Conservation (phyloP, 2,797 vertebrate species). For the Potorous gilbertii region DNA sequence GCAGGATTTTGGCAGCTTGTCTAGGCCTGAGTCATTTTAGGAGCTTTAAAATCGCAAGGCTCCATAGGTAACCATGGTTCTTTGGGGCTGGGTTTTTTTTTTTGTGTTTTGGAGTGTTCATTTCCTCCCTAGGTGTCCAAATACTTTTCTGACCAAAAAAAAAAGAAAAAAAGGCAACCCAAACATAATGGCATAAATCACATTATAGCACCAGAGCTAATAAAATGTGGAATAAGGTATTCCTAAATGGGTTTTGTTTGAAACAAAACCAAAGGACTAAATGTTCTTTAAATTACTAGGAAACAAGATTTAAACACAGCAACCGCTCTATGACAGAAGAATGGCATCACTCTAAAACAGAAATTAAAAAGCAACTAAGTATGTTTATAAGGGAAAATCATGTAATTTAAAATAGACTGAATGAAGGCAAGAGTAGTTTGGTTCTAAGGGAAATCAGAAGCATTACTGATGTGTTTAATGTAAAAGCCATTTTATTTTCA, state of each 20-base stretch:
- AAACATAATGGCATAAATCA: neutral
- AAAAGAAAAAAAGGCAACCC: neutral
- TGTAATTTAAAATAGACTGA: neutral
- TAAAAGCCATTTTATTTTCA: neutral
- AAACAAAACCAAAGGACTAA: neutral
- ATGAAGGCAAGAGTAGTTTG: neutral
- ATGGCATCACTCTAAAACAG: neutral
- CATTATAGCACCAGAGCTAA: neutral
- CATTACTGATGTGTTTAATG: neutral
- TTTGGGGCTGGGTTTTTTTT: neutral
- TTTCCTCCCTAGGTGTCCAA: neutral
- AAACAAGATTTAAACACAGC: neutral
- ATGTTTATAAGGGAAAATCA: neutral
- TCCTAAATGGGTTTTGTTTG: neutral
- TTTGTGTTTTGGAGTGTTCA: neutral
- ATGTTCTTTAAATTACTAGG: neutral
- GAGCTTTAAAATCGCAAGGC: neutral
- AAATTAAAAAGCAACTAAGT: neutral
- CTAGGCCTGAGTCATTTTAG: neutral
- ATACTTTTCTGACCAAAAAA: neutral
- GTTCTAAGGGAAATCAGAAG: neutral
- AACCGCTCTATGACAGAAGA: neutral
- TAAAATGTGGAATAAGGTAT: neutral
- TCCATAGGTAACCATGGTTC: neutral
- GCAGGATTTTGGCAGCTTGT: neutral